Evolutionary conservation across 2,797 vertebrate genomes (phyloP).

Genomic region (Decapterus maruadsi): DNA sequence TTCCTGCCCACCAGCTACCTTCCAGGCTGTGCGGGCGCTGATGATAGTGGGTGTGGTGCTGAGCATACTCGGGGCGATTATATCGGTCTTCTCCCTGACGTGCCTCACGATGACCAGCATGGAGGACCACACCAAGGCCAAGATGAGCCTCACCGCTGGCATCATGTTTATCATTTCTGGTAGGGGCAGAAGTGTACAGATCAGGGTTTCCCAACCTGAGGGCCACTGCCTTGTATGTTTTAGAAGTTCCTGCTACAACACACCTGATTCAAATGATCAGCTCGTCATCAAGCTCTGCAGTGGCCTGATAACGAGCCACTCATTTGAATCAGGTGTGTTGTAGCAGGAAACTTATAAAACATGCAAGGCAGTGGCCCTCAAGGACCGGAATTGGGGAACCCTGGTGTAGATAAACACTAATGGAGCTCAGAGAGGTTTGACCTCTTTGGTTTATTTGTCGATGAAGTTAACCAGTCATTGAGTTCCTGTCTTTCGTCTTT

Average conservation of each 20-base stretch:
- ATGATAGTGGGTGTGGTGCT: constrained; percentile 92
- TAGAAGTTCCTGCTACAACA: too few relatives aligned
- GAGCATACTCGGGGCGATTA: constrained; percentile 82
- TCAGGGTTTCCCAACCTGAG: too few relatives aligned
- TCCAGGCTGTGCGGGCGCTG: constrained; percentile 91
- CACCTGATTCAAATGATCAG: too few relatives aligned
- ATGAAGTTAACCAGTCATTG: background rate
- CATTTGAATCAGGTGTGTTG: too few relatives aligned
- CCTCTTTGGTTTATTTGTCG: too few relatives aligned
- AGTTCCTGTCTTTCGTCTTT: background rate
- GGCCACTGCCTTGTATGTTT: too few relatives aligned
- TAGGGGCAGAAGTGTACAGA: constrained; percentile 58
- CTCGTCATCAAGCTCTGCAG: too few relatives aligned
- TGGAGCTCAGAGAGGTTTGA: too few relatives aligned
- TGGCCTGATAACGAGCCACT: too few relatives aligned
- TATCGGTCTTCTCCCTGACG: constrained; percentile 90
- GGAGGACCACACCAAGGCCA: constrained; percentile 89
- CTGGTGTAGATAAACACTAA: background rate
- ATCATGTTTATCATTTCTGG: constrained; percentile 91
- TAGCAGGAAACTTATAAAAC: too few relatives aligned
- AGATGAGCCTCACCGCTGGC: constrained; percentile 92
- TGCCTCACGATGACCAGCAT: constrained; percentile 90
- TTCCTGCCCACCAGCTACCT: constrained; percentile 61
- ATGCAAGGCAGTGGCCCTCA: too few relatives aligned
- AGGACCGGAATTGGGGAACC: too few relatives aligned